Evolutionary conservation across 2,888 invertebrate species (phyloP).

Genomic region (Eupeodes latifasciatus): DNA sequence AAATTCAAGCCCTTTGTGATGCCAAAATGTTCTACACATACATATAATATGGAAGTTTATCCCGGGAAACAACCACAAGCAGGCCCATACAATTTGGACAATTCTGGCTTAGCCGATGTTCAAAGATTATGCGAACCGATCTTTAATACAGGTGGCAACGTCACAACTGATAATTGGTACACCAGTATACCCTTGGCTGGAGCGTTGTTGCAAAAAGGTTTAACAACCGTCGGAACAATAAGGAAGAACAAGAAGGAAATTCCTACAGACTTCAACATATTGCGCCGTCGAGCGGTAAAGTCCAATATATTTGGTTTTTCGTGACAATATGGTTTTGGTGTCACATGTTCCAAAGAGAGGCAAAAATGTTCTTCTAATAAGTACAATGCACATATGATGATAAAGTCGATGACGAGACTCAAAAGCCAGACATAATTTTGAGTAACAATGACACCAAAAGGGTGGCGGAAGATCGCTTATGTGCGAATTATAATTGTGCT

Average conservation of each 20-base stretch:
- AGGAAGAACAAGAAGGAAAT: no score
- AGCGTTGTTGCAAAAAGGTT: no score
- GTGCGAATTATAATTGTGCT: no score
- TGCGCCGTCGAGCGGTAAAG: slow-evolving; percentile 18
- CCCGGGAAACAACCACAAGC: slow-evolving; percentile 56
- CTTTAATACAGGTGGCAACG: slow-evolving; percentile 29
- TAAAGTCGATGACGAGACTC: slow-evolving; percentile 11
- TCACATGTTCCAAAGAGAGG: slow-evolving; percentile 51
- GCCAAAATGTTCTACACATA: slow-evolving; percentile 32
- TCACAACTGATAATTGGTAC: slow-evolving; percentile 54
- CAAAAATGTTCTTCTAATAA: slow-evolving; percentile 52
- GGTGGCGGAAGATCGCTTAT: not conserved
- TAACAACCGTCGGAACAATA: no score
- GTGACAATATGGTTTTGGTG: slow-evolving; percentile 52
- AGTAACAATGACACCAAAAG: slow-evolving; percentile 18
- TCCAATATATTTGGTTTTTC: slow-evolving; percentile 58
- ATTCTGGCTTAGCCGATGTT: slow-evolving; percentile 30
- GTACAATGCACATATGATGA: slow-evolving; percentile 1
- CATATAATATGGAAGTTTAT: slow-evolving; percentile 58
- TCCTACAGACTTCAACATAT: not conserved
- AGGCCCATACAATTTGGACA: slow-evolving; percentile 41
- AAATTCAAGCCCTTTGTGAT: slow-evolving; percentile 35
- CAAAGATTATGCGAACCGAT: slow-evolving; percentile 36
- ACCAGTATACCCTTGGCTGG: slow-evolving; percentile 3
- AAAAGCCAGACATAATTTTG: slow-evolving; percentile 19